Evolutionary conservation across 2,888 invertebrate genomes (phyloP).

Genomic region (Trachelus iudaicus): DNA sequence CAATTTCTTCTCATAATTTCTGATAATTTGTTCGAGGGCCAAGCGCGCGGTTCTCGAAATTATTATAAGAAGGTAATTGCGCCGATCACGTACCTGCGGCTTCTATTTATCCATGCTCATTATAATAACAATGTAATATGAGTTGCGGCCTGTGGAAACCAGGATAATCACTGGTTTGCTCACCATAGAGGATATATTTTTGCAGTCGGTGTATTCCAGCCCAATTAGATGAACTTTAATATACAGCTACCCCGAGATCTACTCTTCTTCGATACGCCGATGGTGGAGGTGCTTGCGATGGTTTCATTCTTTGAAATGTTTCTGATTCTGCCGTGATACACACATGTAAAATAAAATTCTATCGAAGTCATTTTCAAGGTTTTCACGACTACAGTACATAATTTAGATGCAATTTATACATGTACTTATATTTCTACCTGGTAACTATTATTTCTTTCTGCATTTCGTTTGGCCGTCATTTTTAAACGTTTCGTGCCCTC

Average conservation of each 20-base stretch:
- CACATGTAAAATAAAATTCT: neutral
- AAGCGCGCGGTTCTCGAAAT: slow-evolving; percentile 50
- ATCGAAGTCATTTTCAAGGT: neutral
- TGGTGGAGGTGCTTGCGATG: neutral
- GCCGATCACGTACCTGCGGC: slow-evolving; percentile 61
- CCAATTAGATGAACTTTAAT: slow-evolving; percentile 43
- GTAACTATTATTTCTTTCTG: neutral
- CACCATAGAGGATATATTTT: slow-evolving; percentile 30
- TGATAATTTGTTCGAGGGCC: slow-evolving; percentile 61
- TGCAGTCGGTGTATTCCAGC: slow-evolving; percentile 30
- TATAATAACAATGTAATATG: slow-evolving; percentile 64
- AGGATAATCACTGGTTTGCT: slow-evolving; percentile 51
- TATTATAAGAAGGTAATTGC: slow-evolving; percentile 64
- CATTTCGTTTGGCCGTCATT: neutral
- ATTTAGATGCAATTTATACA: neutral
- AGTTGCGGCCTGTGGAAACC: slow-evolving; percentile 38
- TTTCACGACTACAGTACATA: neutral
- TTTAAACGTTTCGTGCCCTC: neutral
- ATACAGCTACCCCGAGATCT: neutral
- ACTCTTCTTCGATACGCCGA: neutral
- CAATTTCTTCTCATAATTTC: slow-evolving; percentile 65
- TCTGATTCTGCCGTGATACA: neutral
- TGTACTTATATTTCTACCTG: neutral
- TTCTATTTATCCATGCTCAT: slow-evolving; percentile 63
- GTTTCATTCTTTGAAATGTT: neutral